phyloP scores from a whole-genome alignment of 2,888 invertebrate genomes.

The Iphiclides podalirius region DNA sequence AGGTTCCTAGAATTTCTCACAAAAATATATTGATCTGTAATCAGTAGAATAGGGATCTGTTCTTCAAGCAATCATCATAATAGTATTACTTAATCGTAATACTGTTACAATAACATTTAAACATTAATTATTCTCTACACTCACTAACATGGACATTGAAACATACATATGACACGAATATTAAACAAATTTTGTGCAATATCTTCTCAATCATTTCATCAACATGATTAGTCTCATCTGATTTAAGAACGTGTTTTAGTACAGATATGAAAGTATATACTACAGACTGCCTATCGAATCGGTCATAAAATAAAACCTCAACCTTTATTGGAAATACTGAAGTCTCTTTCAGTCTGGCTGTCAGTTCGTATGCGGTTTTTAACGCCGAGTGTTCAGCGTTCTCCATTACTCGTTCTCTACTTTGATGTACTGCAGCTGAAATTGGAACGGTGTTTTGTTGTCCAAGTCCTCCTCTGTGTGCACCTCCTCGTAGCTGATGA shows the following conservation, averaged over 20 bases:
- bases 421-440: conserved; percentile 1
- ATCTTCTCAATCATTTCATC: not conserved
- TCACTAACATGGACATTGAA: not conserved
- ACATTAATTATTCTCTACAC: not conserved
- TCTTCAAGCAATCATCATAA: too few relatives aligned
- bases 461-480: conserved; percentile 6
- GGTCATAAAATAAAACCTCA: not conserved
- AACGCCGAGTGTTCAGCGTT: not conserved
- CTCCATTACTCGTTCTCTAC: conserved; percentile 4
- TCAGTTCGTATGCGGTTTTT: too few relatives aligned
- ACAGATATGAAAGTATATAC: not conserved
- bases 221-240: not conserved
- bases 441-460: conserved; percentile 1
- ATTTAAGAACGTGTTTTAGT: not conserved
- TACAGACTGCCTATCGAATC: not conserved
- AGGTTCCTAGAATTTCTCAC: not conserved
- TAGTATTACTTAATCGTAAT: too few relatives aligned
- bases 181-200: not conserved
- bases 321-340: not conserved
- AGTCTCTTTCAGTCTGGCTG: too few relatives aligned
- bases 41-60: not conserved
- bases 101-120: too few relatives aligned
- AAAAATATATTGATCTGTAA: not conserved
- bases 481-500: conserved; percentile 6
- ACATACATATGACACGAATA: not conserved